These are phyloP conservation scores for Brachypodius melanocephalos DNA, from an alignment of 2,113 vertebrate genomes.

Conservation along the genomic window DNA sequence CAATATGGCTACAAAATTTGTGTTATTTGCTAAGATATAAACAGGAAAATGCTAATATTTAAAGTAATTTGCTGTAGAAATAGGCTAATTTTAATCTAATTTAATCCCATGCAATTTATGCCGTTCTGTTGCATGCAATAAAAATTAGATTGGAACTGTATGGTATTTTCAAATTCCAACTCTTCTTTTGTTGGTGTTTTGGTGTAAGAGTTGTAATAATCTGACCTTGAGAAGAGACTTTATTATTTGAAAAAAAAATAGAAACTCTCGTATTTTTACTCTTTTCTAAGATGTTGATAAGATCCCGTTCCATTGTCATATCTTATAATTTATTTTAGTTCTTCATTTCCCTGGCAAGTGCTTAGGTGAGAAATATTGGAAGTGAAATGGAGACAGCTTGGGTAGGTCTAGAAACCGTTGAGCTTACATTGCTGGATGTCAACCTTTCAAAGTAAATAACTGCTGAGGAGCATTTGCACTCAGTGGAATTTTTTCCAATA, in stretches of 20 bases:
- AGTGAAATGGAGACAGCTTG: neutral
- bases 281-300: neutral
- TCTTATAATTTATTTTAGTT: neutral
- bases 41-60: neutral
- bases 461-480: neutral
- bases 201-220: neutral
- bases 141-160: neutral
- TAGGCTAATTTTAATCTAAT: neutral
- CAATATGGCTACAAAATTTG: neutral
- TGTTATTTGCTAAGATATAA: neutral
- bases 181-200: neutral
- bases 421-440: neutral
- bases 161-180: neutral
- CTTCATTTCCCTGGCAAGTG: neutral
- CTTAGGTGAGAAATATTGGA: neutral
- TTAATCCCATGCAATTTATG: neutral
- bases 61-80: neutral
- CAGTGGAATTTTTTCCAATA: neutral
- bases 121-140: neutral
- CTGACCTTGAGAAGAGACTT: neutral
- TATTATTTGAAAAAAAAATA: neutral
- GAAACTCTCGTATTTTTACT: neutral
- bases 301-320: neutral
- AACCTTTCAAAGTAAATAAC: neutral
- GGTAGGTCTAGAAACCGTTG: neutral